Conservation (phyloP, 2,888 invertebrate genomes). For the Lasioglossum marginatum region DNA sequence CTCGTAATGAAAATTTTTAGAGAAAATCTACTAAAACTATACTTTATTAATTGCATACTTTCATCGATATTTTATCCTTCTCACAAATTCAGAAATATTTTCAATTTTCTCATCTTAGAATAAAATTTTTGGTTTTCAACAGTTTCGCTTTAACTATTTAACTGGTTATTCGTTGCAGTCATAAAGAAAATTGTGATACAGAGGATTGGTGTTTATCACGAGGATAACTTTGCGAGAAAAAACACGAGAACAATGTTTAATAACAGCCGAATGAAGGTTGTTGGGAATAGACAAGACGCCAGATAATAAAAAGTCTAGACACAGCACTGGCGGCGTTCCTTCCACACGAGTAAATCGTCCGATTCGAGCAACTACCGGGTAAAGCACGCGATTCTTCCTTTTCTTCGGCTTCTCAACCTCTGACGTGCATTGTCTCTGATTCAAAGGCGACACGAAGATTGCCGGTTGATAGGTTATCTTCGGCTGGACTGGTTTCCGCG, state of each 20-base stretch:
- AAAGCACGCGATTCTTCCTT: constrained; percentile 64
- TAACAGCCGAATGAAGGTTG: neutral
- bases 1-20: neutral
- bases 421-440: constrained; percentile 71
- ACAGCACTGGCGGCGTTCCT: constrained; percentile 55
- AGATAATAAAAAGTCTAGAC: constrained; percentile 39
- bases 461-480: constrained; percentile 69
- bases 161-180: neutral
- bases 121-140: neutral
- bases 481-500: constrained; percentile 54
- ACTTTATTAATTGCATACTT: too few species aligned
- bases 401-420: constrained; percentile 58
- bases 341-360: constrained; percentile 65
- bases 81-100: neutral
- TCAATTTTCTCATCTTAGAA: neutral
- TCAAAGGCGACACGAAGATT: constrained; percentile 71
- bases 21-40: too few species aligned
- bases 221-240: neutral
- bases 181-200: neutral
- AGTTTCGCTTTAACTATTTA: too few species aligned
- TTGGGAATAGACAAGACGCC: constrained; percentile 1
- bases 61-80: neutral
- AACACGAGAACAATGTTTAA: neutral
- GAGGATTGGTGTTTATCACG: neutral
- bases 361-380: constrained; percentile 57